A percentile compares a stretch with the other conserved stretches of the same genome.
Conservation (phyloP, 2,797 vertebrate genomes). For the Amphiprion clarkii region DNA sequence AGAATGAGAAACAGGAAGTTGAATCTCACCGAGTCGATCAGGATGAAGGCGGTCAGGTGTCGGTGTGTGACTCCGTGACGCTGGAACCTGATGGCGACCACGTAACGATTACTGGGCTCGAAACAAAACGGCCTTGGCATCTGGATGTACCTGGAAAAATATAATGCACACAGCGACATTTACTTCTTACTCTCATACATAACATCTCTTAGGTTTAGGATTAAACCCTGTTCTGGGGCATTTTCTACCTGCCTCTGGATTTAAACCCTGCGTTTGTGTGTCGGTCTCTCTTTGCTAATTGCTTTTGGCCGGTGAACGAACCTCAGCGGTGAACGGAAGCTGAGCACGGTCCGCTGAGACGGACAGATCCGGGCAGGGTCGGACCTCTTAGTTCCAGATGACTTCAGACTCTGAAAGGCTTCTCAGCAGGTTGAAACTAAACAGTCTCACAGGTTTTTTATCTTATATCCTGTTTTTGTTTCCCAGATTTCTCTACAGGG, state of each 20-base stretch:
- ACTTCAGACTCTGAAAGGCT: slow-evolving; percentile 55
- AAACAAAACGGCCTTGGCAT: slow-evolving; percentile 92
- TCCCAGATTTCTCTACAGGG: not conserved
- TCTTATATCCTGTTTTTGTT: slow-evolving; percentile 6
- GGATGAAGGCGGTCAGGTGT: slow-evolving; percentile 86
- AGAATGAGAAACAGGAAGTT: too few relatives aligned
- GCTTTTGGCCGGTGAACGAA: slow-evolving; percentile 64
- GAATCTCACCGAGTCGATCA: slow-evolving; percentile 89
- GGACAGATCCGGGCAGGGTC: slow-evolving; percentile 40
- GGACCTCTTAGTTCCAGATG: slow-evolving; percentile 62
- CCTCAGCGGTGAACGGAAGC: slow-evolving; percentile 53
- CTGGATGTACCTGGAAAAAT: slow-evolving; percentile 82
- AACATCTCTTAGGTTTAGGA: too few relatives aligned
- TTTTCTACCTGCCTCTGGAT: not conserved
- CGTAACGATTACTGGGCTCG: slow-evolving; percentile 88
- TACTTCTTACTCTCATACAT: too few relatives aligned
- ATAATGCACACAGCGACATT: not conserved
- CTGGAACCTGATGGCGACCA: slow-evolving; percentile 87
- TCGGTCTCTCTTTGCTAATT: slow-evolving; percentile 67
- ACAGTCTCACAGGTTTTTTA: slow-evolving; percentile 8
- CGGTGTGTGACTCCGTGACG: slow-evolving; percentile 82
- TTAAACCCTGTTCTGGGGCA: too few relatives aligned
- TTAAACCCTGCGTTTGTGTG: slow-evolving; percentile 32
- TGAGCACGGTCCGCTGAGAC: slow-evolving; percentile 51
- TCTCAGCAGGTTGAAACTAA: slow-evolving; percentile 41